Base-by-base conservation (phyloP, 2,113 vertebrate genomes). In the Ciconia stormi region DNA sequence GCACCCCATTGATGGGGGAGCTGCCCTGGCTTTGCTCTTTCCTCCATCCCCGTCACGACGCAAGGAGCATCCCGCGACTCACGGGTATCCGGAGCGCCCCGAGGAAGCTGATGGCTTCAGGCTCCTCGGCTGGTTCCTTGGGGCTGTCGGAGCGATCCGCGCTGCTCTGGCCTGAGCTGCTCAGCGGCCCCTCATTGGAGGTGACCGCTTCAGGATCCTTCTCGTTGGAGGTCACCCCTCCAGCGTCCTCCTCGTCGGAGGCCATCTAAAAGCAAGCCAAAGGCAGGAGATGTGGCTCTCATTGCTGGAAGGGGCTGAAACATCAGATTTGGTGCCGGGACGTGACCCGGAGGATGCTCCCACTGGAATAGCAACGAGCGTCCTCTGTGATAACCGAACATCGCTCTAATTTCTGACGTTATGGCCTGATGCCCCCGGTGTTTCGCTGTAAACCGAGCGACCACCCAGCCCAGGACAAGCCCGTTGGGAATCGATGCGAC, bases 41-140 rank as follows among this genome's bases (percentile, higher is more conserved):
- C 40, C 69, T 70, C 78, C 65, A 18, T 72, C 59, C 59, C n/a
- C 4, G 0, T 26, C 56, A 6, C 0, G 4, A 38, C 2, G 11
- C 29, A 5, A 53, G 71, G 26, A 26, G 7, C 20, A 16, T 34
- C 59, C 73, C 10, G 9, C 1, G 6, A 96, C 99, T 99, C 96
- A 99, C 99, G 1, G 99, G 99, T 86, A 99, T 99, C 61, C 93
- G 93, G n/a, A 99, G 99, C 0, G 99, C 99, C 16, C 98, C 98
- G 0, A 98, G 56, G 97, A 99, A 99, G 95, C 99, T 99, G 96
- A 99, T 99, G 96, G 99, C 99, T 67, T 98, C 96, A 0, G 97
- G 95, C 44, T 98, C 95, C 14, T 98, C 98, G 0, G 52, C 17
- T 0, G 89, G 55, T 27, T 98, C 98, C 30, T 87, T 96, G 95